phyloP scores from a whole-genome alignment of 2,113 vertebrate species.

The Rhegmatorhina hoffmannsi region DNA sequence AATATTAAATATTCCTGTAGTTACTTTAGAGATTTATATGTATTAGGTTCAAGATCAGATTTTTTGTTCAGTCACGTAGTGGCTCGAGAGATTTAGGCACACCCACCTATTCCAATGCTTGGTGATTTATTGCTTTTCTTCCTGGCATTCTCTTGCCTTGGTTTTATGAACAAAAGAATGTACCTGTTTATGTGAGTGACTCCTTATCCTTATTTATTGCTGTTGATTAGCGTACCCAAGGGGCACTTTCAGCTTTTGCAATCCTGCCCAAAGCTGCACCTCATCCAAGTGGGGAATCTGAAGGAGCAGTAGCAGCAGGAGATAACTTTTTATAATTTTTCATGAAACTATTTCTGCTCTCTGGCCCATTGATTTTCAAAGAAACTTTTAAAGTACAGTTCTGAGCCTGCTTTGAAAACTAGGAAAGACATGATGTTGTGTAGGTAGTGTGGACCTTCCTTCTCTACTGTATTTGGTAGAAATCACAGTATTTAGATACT shows the following conservation, averaged over 20 bases:
- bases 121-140: background rate
- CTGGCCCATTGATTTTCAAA: background rate
- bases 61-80: rapidly evolving
- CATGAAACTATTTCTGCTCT: background rate
- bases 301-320: background rate
- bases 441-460: background rate
- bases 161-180: background rate
- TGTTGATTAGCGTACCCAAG: background rate
- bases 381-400: background rate
- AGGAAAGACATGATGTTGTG: background rate
- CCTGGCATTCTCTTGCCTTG: background rate
- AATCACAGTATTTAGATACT: background rate
- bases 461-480: background rate
- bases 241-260: background rate
- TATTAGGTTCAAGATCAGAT: background rate
- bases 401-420: background rate
- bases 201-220: background rate
- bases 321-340: background rate
- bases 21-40: background rate
- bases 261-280: background rate
- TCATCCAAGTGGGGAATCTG: background rate
- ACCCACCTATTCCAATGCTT: background rate
- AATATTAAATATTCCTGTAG: background rate
- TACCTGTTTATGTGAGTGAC: background rate
- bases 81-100: background rate